Percentiles rank a stretch among this genome's conserved stretches.
These are phyloP conservation scores for Meganola albula DNA, from an alignment of 2,888 invertebrate species.

Conservation along the genomic window DNA sequence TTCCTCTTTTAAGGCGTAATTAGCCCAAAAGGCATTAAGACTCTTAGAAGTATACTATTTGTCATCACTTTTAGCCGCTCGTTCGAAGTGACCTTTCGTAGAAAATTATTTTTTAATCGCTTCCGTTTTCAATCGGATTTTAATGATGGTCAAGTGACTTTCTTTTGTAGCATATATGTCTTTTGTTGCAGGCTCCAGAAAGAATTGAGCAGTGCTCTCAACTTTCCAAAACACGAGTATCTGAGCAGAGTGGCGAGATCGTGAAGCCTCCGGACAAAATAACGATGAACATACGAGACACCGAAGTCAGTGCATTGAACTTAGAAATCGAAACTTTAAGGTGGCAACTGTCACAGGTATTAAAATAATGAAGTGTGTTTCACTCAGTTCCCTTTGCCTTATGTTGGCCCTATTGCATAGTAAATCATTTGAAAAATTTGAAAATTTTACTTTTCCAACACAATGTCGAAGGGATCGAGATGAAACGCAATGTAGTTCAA, in stretches of 20 bases:
- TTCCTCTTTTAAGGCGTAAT: no score
- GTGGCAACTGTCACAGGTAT: slow-evolving; percentile 86
- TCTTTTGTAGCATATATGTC: slow-evolving; percentile 27
- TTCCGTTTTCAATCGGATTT: slow-evolving; percentile 32
- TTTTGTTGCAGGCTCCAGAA: slow-evolving; percentile 61
- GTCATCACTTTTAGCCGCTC: no score
- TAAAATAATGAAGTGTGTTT: no score
- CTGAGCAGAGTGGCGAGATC: slow-evolving; percentile 46
- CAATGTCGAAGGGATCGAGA: no score
- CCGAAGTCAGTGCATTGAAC: slow-evolving; percentile 75
- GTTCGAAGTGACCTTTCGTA: no score
- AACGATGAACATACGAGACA: slow-evolving; percentile 41
- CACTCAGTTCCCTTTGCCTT: no score
- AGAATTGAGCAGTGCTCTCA: slow-evolving; percentile 55
- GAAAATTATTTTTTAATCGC: no score
- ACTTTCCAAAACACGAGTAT: slow-evolving; percentile 48
- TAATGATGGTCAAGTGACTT: slow-evolving; percentile 36
- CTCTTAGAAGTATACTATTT: no score
- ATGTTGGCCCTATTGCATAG: neutral
- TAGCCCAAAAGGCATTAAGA: no score
- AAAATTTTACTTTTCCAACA: no score
- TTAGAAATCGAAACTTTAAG: slow-evolving; percentile 83
- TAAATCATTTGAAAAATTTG: neutral
- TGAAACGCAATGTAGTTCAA: no score
- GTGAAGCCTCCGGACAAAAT: slow-evolving; percentile 44